A percentile compares a stretch with the other conserved stretches of the same genome.
These are phyloP conservation scores for Glaucidium brasilianum DNA, from an alignment of 2,113 vertebrate genomes.

Conservation along the genomic window DNA sequence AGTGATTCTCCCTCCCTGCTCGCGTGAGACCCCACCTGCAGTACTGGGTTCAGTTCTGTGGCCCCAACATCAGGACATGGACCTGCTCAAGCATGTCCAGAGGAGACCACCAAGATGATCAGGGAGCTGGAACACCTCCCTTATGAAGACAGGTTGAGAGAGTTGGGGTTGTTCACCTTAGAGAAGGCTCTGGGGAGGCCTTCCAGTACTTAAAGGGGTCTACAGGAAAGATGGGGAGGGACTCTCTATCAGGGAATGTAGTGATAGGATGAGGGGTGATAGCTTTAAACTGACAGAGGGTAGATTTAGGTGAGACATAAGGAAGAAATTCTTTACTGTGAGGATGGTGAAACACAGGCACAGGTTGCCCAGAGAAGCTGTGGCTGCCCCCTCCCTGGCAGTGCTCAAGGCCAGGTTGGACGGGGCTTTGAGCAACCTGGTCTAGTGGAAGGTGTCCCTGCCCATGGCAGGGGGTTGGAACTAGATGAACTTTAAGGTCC, in stretches of 20 bases:
- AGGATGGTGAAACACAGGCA: not conserved
- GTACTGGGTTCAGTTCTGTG: not conserved
- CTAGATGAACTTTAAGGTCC: not conserved
- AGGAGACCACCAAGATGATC: not conserved
- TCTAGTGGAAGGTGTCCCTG: not conserved
- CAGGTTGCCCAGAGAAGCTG: not conserved
- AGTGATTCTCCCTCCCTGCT: not conserved
- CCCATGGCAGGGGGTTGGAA: not conserved
- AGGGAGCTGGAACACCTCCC: not conserved
- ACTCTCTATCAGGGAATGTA: not conserved
- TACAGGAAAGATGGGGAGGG: not conserved
- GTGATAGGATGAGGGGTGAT: not conserved
- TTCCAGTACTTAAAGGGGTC: not conserved
- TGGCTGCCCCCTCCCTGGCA: not conserved
- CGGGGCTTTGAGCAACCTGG: not conserved
- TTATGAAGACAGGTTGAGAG: not conserved
- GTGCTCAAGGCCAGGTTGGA: not conserved
- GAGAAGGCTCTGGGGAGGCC: not conserved
- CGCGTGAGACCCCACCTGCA: not conserved
- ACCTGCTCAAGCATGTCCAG: rapidly evolving
- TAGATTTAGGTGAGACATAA: not conserved
- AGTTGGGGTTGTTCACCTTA: not conserved
- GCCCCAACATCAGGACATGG: not conserved
- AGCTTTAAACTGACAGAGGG: not conserved
- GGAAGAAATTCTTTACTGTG: not conserved